Conservation (phyloP, 2,797 vertebrate species). For the Enteromius paludinosus region DNA sequence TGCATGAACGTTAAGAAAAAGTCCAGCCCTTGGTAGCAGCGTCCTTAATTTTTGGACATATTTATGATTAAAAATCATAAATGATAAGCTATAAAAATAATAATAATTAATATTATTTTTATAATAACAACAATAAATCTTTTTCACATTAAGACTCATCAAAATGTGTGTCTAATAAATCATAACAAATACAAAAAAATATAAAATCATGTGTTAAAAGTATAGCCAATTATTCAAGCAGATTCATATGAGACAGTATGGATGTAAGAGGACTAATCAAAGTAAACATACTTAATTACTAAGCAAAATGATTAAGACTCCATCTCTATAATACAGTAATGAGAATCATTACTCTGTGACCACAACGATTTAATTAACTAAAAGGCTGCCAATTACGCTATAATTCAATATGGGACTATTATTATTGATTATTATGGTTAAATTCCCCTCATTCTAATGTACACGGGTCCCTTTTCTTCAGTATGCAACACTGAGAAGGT, state of each 20-base stretch:
- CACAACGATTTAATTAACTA: conserved; percentile 76
- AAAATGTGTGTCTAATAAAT: neutral
- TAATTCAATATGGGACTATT: conserved; percentile 71
- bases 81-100: neutral
- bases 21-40: neutral
- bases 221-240: neutral
- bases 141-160: neutral
- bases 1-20: neutral
- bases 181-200: neutral
- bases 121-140: neutral
- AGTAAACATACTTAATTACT: conserved; percentile 44
- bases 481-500: neutral
- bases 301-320: conserved; percentile 47
- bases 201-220: neutral
- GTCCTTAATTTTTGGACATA: neutral
- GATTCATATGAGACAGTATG: neutral
- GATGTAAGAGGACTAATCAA: conserved; percentile 30
- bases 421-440: conserved; percentile 78
- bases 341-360: conserved; percentile 66
- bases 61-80: neutral
- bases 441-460: conserved; percentile 62
- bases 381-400: conserved; percentile 73
- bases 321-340: conserved; percentile 62
- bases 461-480: conserved; percentile 13
- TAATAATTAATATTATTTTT: neutral